Conservation (phyloP, 2,797 vertebrate species). For the Karalla daura region DNA sequence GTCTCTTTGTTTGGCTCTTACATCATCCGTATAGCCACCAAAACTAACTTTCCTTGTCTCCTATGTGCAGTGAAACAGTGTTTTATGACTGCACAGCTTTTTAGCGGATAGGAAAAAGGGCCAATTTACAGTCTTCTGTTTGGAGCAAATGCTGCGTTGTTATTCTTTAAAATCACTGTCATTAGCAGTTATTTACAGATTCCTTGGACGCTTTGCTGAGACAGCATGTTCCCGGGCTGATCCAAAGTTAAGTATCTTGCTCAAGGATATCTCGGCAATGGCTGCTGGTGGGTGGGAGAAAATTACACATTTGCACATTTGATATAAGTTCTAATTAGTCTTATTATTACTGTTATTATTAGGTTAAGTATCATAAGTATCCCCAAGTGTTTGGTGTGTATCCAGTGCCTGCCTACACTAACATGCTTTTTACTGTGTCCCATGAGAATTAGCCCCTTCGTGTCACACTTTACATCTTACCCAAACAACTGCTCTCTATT, state of each 20-base stretch:
- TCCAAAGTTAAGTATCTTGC: conserved; percentile 16
- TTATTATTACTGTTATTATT: no score
- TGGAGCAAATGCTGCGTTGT: conserved; percentile 1
- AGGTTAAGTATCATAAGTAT: background rate
- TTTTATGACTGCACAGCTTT: conserved; percentile 13
- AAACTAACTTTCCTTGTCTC: background rate
- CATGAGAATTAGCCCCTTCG: conserved; percentile 27
- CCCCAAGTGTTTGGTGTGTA: conserved; percentile 4
- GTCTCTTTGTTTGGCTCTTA: background rate
- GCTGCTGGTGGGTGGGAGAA: conserved; percentile 3
- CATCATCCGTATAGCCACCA: background rate
- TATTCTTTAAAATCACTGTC: conserved; percentile 5
- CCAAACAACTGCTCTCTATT: conserved; percentile 54
- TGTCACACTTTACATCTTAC: conserved; percentile 35
- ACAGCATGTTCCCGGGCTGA: conserved; percentile 8
- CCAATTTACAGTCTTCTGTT: conserved; percentile 6
- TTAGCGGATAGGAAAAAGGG: background rate
- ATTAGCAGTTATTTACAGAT: conserved; percentile 38
- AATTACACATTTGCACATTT: background rate
- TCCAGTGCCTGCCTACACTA: conserved; percentile 20
- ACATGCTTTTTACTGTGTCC: conserved; percentile 24
- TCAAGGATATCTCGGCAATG: conserved; percentile 9
- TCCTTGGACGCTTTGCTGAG: conserved; percentile 32
- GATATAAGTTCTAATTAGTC: background rate
- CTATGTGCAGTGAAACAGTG: background rate